A percentile compares a stretch with the other conserved stretches of the same genome.
Evolutionary conservation across 2,888 invertebrate genomes (phyloP).

Genomic region (Brachyopa scutellaris): DNA sequence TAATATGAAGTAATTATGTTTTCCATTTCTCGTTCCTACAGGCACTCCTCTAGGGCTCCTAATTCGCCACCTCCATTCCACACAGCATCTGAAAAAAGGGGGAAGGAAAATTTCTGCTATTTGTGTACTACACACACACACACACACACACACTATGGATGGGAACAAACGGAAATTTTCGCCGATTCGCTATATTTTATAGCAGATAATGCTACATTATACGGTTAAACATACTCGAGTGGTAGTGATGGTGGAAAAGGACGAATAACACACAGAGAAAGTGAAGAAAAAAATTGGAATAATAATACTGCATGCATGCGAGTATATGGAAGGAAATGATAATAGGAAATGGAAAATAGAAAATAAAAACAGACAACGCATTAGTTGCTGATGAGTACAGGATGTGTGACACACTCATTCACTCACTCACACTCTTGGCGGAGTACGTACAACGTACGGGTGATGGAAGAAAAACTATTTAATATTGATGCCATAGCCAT

Average conservation of each 20-base stretch:
- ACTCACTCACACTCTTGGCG: background rate
- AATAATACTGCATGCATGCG: constrained; percentile 28
- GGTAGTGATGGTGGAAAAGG: constrained; percentile 8
- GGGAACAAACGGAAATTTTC: constrained; percentile 52
- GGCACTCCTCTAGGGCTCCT: constrained; percentile 30
- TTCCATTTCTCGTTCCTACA: constrained; percentile 42
- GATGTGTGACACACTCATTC: constrained; percentile 57
- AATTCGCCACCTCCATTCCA: constrained; percentile 29
- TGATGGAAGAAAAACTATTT: constrained; percentile 39
- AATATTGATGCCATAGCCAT: constrained; percentile 24
- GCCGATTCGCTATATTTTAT: constrained; percentile 56
- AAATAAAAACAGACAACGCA: constrained; percentile 57
- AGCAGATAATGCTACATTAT: constrained; percentile 61
- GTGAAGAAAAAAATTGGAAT: constrained; percentile 21
- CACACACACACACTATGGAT: constrained; percentile 2
- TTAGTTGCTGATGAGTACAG: constrained; percentile 55
- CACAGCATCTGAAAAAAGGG: background rate
- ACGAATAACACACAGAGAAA: constrained; percentile 11
- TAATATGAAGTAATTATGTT: constrained; percentile 62
- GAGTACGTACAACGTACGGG: background rate
- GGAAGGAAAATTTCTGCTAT: constrained; percentile 5
- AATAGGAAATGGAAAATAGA: constrained; percentile 66
- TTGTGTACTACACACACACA: constrained; percentile 20
- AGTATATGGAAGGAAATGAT: constrained; percentile 47
- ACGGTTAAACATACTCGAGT: constrained; percentile 48